Percentiles rank a stretch among this genome's conserved stretches.
Conservation (phyloP, 2,797 vertebrate species). For the Liasis olivaceus region DNA sequence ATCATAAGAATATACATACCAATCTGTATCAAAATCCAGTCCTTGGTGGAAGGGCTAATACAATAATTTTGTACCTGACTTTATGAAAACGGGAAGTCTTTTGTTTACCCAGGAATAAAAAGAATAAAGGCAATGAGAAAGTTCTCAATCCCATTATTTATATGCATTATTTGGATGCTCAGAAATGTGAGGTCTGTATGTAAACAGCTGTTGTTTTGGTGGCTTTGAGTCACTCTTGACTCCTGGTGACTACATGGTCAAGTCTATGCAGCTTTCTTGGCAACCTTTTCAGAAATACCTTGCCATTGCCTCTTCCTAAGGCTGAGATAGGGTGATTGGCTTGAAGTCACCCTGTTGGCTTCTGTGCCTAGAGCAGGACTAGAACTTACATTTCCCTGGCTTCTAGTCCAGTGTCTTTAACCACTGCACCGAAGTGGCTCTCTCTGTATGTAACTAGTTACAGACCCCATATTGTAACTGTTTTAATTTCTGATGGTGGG, state of each 20-base stretch:
- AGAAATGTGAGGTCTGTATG: background rate
- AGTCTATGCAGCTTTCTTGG: background rate
- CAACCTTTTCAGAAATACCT: background rate
- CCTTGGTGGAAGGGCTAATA: background rate
- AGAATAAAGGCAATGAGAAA: background rate
- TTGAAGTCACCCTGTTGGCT: background rate
- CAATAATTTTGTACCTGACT: background rate
- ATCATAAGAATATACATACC: background rate
- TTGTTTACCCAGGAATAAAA: background rate
- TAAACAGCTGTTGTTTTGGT: background rate
- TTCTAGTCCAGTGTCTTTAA: background rate
- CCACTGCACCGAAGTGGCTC: background rate
- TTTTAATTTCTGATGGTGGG: background rate
- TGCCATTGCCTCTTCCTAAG: background rate
- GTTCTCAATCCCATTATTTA: background rate
- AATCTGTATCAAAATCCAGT: background rate
- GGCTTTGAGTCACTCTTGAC: background rate
- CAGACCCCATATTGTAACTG: background rate
- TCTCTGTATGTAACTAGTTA: background rate
- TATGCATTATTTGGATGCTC: background rate
- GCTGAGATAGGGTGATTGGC: background rate
- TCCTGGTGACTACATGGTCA: background rate
- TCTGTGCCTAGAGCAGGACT: background rate
- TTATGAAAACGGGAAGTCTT: background rate
- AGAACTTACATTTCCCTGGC: background rate